Evolutionary conservation across 2,888 invertebrate species (phyloP).

Genomic region (Polietes domitor): DNA sequence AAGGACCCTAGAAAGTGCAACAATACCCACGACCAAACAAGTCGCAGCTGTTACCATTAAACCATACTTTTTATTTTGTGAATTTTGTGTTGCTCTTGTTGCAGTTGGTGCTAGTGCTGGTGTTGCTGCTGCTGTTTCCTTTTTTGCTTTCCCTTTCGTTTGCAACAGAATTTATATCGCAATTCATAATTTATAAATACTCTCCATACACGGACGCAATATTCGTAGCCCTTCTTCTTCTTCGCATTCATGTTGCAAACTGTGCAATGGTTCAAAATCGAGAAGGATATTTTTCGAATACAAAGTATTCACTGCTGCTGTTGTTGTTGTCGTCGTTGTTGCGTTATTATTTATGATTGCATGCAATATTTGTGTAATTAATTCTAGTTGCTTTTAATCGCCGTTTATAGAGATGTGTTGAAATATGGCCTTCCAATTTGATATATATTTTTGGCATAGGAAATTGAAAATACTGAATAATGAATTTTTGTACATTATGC

Average conservation of each 20-base stretch:
- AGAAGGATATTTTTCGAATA: constrained; percentile 12
- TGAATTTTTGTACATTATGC: too few relatives aligned
- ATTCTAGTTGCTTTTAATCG: constrained; percentile 31
- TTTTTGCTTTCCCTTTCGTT: constrained; percentile 28
- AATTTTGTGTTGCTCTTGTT: constrained; percentile 14
- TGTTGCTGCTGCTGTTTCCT: not conserved
- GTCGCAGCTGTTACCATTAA: constrained; percentile 56
- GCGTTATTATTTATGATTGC: constrained; percentile 17
- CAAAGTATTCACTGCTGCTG: constrained; percentile 1
- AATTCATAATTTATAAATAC: constrained; percentile 53
- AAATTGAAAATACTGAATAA: not conserved
- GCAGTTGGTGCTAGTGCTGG: not conserved
- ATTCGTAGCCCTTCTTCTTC: not conserved
- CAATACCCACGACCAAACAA: constrained; percentile 39
- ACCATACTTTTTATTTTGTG: constrained; percentile 29
- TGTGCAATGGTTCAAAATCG: not conserved
- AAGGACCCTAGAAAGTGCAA: not conserved
- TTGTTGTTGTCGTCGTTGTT: constrained; percentile 4
- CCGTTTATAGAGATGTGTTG: constrained; percentile 15
- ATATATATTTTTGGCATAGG: not conserved
- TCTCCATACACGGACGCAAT: not conserved
- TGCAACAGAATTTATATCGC: constrained; percentile 36
- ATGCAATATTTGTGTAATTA: constrained; percentile 32
- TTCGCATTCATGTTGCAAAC: not conserved
- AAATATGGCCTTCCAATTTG: constrained; percentile 19